Evolutionary conservation across 2,113 vertebrate genomes (phyloP).

Genomic region (Coptodon rendalli): DNA sequence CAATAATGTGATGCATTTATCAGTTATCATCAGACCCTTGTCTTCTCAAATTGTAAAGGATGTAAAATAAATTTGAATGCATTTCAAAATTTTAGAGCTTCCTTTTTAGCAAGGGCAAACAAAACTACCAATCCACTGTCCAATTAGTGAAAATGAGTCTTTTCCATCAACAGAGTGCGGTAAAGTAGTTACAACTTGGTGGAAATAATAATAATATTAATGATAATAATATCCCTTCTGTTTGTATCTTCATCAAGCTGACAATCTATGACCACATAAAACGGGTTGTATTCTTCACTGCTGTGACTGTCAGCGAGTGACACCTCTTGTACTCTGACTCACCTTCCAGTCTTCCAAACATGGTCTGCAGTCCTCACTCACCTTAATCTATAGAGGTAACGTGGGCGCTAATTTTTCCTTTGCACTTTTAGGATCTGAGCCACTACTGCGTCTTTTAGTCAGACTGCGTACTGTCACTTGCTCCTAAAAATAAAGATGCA

Average conservation of each 20-base stretch:
- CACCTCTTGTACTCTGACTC: neutral
- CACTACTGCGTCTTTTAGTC: neutral
- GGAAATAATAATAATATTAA: neutral
- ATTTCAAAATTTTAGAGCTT: neutral
- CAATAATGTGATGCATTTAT: neutral
- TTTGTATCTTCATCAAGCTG: neutral
- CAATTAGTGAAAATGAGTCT: neutral
- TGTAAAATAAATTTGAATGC: neutral
- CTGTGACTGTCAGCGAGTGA: neutral
- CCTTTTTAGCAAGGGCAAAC: neutral
- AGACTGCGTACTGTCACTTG: neutral
- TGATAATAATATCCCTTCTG: neutral
- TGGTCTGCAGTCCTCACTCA: neutral
- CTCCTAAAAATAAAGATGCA: conserved; percentile 33
- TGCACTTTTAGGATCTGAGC: neutral
- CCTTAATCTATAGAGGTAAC: neutral
- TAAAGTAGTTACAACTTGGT: neutral
- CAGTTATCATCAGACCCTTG: neutral
- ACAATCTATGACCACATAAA: neutral
- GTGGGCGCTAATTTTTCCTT: neutral
- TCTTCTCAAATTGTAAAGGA: neutral
- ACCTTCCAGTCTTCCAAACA: neutral
- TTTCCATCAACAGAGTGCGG: neutral
- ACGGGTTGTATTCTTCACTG: neutral
- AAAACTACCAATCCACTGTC: neutral